Evolutionary conservation across 2,888 invertebrate species (phyloP).

Genomic region (Tipula vernalis): DNA sequence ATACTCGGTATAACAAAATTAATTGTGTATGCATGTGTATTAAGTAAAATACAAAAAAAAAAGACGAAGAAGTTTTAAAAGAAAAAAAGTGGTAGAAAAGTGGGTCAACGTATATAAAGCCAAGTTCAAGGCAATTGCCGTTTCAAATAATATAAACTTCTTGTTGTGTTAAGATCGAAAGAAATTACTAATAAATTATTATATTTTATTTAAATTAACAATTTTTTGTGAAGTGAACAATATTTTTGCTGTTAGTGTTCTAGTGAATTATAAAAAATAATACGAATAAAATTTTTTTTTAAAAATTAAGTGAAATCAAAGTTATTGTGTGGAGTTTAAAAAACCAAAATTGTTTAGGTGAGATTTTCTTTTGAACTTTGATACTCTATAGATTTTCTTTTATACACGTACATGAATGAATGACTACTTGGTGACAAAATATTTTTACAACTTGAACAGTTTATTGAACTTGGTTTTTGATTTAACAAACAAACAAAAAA

Average conservation of each 20-base stretch:
- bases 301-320: background rate
- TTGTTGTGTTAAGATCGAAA: constrained; percentile 18
- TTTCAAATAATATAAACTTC: constrained; percentile 38
- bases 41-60: background rate
- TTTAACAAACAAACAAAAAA: background rate
- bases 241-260: background rate
- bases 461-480: background rate
- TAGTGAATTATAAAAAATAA: background rate
- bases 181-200: background rate
- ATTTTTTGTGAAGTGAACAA: background rate
- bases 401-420: background rate
- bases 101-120: constrained; percentile 71
- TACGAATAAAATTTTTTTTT: background rate
- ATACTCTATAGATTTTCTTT: background rate
- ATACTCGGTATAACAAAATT: background rate
- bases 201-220: background rate
- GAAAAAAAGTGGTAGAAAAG: constrained; percentile 32
- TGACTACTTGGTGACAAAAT: background rate
- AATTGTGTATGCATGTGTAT: background rate
- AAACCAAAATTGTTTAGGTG: background rate
- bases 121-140: constrained; percentile 67
- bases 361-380: background rate
- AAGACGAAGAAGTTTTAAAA: constrained; percentile 10
- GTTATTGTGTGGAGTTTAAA: background rate
- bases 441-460: background rate